Base-by-base conservation (phyloP, 92 coral and sea anemone species). In the Galaxea fascicularis region DNA sequence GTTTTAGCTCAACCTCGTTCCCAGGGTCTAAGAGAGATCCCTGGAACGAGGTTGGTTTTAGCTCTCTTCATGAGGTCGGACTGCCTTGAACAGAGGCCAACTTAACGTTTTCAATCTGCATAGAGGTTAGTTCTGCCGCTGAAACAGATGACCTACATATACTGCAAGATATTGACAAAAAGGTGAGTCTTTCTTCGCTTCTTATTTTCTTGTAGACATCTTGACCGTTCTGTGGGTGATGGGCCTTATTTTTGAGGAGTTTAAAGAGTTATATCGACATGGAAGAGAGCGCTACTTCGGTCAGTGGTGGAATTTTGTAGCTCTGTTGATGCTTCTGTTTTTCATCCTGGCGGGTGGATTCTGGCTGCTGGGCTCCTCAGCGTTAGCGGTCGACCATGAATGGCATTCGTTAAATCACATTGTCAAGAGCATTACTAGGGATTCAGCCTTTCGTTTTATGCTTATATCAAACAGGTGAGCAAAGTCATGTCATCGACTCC, bases 261-360 rank as follows among this genome's bases (percentile, higher is more conserved):
- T 74, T 0, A 86, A 86, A 60, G 98, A 95, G 76, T 72, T 85
- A 39, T 54, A 85, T 65, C 89, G 91, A 12, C 91, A 91, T 28
- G 93, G 93, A 31, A 83, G 90, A 51, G 83, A 86, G 65, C 91
- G 95, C 35, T 95, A 95, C 78, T 79, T 95, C 70, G 85, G 92
- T 14, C 92, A 91, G 39, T 90, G 94, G 91, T 95, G 98, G 98
- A 95, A 95, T 78, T 80, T 90, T 79, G 89, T 90, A 9, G 91
- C 97, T 11, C 79, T 92, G 16, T 54, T 90, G 4, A 95, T 95
- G 98, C 82, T 95, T 1, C 53, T 57, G 22, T 30, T 93, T 26
- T 94, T 95, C 41, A 30, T 93, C 17, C 72, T 91, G 25, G 93
- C 95, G 27, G 97, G 95, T 3, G 10, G 83, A 10, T 85, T 93